These are phyloP conservation scores for Ondatra zibethicus DNA, from an alignment of 2,113 vertebrate species.

Conservation along the genomic window DNA sequence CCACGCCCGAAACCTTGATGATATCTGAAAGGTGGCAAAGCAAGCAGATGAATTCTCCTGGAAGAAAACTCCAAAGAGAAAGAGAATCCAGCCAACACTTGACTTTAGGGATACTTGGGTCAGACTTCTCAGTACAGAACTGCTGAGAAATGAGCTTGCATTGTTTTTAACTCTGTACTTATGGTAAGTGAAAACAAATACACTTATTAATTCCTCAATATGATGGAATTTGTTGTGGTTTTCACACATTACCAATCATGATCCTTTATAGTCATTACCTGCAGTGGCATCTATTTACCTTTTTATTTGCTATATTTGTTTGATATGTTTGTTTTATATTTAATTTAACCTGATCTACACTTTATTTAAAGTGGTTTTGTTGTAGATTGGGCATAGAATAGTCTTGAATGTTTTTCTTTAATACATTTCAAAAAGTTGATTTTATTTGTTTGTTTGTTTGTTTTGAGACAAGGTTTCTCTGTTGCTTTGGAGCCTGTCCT, in stretches of 20 bases:
- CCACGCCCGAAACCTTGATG: neutral
- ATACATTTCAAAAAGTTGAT: neutral
- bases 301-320: neutral
- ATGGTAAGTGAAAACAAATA: neutral
- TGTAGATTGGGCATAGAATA: neutral
- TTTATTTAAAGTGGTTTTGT: neutral
- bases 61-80: neutral
- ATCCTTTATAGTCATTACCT: neutral
- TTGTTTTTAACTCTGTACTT: neutral
- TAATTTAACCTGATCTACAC: neutral
- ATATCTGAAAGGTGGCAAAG: neutral
- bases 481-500: no score
- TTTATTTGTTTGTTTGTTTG: no score
- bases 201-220: neutral
- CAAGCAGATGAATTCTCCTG: neutral
- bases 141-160: neutral
- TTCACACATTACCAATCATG: neutral
- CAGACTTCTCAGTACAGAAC: neutral
- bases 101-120: neutral
- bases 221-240: neutral
- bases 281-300: neutral
- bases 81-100: neutral
- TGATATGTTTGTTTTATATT: neutral
- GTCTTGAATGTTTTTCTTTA: neutral
- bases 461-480: no score